Conservation (phyloP, 2,113 vertebrate species). For the Hippopotamus amphibius region DNA sequence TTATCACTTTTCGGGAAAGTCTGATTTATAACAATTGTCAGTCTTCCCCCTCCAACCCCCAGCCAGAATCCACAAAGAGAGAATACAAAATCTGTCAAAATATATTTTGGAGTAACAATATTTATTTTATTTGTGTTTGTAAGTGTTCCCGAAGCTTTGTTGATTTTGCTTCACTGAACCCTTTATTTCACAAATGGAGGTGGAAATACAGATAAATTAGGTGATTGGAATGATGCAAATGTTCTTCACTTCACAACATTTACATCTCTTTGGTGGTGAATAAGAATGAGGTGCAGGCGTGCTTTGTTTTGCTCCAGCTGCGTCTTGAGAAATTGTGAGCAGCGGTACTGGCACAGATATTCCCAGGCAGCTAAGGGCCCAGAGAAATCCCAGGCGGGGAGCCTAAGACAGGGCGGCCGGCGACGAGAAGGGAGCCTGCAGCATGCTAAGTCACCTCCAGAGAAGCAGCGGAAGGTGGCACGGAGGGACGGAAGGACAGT, state of each 20-base stretch:
- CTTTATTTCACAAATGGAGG: constrained; percentile 49
- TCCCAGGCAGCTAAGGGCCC: neutral
- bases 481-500: neutral
- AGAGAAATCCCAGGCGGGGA: neutral
- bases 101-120: neutral
- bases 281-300: neutral
- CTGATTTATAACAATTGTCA: neutral
- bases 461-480: neutral
- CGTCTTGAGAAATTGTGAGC: neutral
- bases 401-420: fast-evolving
- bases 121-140: constrained; percentile 43
- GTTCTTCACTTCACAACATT: neutral
- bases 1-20: neutral
- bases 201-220: constrained; percentile 43
- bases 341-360: neutral
- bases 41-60: fast-evolving
- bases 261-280: neutral
- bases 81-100: constrained; percentile 5
- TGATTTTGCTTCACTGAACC: constrained; percentile 44
- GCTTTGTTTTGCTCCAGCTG: neutral
- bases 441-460: neutral
- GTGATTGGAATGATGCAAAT: neutral
- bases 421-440: neutral
- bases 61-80: neutral
- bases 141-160: neutral